Base-by-base conservation (phyloP, 2,888 invertebrate genomes). In the Eilema depressum region DNA sequence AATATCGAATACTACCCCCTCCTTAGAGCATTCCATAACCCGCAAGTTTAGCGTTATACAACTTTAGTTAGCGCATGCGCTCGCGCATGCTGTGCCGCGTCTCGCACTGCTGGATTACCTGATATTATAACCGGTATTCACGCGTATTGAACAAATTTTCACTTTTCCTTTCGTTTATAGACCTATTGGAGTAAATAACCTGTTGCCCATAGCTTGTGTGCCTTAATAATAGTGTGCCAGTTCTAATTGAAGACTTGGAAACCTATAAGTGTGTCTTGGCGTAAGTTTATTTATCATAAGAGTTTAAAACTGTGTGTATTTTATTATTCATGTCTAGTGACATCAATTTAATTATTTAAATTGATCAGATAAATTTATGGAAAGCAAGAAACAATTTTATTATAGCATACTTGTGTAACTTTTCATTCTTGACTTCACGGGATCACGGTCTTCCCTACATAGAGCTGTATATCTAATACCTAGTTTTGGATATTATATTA, bases 1-100 rank as follows among this genome's bases (percentile, higher is more conserved):
- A 8, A 33, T 33, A 82, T 77, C 80, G 80, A 69, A 70, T 77
- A 69, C 63, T 59, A 66, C 63, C 85, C 86, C 85, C 85, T 77
- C 84, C 83, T 83, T 81, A 71, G 63, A 66, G 70, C 78, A 79
- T 81, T 76, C 71, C 73, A 75, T 73, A 77, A 71, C 73, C 75
- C 68, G 74, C 77, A 69, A 79, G 81, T 80, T 78, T 76, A 75
- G 63, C 72, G 82, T 88, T 90, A 89, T 86, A 88, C 89, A 88
- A 88, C 83, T 68, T 80, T 86, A 89, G 89, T 90, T 78, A 83
- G 76, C 68, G 75, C 74, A 81, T 68, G 85, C 86, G 87, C 83
- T 66, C 71, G 88, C 83, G 85, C 88, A 83, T 75, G 85, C 74
- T 41, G 75, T 72, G 76, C 70, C 76, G 81, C 83, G 87, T 86